Base-by-base conservation (phyloP, 2,888 invertebrate species). In the Cataglyphis cursor region DNA sequence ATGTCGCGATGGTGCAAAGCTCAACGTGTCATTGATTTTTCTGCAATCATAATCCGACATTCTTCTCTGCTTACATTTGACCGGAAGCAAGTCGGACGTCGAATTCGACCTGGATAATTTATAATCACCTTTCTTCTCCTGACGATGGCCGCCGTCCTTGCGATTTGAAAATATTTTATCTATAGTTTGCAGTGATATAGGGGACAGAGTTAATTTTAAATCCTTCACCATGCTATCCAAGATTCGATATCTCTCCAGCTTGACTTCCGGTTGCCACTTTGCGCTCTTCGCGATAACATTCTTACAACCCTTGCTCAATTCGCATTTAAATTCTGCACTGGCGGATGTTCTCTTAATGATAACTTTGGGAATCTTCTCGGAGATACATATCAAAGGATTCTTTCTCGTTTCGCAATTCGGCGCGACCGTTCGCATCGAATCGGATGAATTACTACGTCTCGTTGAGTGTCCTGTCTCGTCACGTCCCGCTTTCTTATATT, bases 261-360 rank as follows among this genome's bases (percentile, higher is more conserved):
- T 93, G 0, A 95, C 95, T 68, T 93, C 93, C 3, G 95, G 95
- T 66, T 95, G 95, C 93, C 94, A 94, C 51, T 90, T 93, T 0
- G 91, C 85, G 21, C 90, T 90, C 24, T 91, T 91, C 8, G 92
- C 91, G n/a, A 93, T 89, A 0, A 92, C 90, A 2, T 90, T 91
- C 18, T 90, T 90, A 18, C 89, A 91, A 12, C 87, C 86, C 81
- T 93, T 94, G 64, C 95, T 94, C 9, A 95, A 74, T 81, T 95
- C 94, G 64, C 95, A 95, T 48, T 94, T 95, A 51, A 95, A 95
- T 76, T 95, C 94, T 0, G 94, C 92, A 31, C 91, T 94, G 0
- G 94, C 92, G 4, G 94, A 94, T 0, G 93, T 90, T 57, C 95
- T 88, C 76, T 95, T 95, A 61, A 95, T 95, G 62, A 95, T 94